These are phyloP conservation scores for Chaetura pelagica DNA, from an alignment of 2,113 vertebrate species.

Conservation along the genomic window DNA sequence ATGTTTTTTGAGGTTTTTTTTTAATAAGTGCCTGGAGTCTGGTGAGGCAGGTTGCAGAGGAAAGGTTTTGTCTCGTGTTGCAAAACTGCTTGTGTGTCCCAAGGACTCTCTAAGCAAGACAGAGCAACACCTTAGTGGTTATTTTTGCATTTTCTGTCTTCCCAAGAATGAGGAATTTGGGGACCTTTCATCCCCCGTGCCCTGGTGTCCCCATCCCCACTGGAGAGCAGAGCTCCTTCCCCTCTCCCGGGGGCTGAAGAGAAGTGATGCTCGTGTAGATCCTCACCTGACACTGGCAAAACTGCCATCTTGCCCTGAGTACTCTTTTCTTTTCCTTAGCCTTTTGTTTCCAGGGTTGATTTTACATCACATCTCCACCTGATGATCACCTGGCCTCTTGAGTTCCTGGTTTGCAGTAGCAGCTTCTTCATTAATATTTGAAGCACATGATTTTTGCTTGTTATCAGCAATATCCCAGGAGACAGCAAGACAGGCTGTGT, in stretches of 20 bases:
- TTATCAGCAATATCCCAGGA: slow-evolving; percentile 5
- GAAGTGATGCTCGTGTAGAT: not conserved
- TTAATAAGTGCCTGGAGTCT: accelerated
- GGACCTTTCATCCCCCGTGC: no score
- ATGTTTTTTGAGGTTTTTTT: not conserved
- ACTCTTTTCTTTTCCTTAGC: not conserved
- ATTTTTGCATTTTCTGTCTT: not conserved
- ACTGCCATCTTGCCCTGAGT: not conserved
- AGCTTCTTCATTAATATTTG: slow-evolving; percentile 18
- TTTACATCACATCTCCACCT: not conserved
- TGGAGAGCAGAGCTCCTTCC: not conserved
- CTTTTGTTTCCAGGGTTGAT: not conserved
- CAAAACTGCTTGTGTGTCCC: not conserved
- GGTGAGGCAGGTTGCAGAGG: not conserved
- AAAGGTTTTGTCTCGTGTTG: not conserved
- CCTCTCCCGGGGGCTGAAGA: not conserved
- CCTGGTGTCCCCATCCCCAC: accelerated
- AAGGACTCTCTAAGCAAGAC: not conserved
- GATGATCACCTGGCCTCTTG: not conserved
- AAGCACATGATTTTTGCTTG: not conserved
- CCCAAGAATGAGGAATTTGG: not conserved
- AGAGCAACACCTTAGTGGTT: not conserved
- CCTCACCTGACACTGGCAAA: not conserved
- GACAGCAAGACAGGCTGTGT: not conserved
- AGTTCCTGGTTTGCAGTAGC: not conserved